phyloP scores from a whole-genome alignment of 2,797 vertebrate species.

The Pipistrellus pygmaeus region DNA sequence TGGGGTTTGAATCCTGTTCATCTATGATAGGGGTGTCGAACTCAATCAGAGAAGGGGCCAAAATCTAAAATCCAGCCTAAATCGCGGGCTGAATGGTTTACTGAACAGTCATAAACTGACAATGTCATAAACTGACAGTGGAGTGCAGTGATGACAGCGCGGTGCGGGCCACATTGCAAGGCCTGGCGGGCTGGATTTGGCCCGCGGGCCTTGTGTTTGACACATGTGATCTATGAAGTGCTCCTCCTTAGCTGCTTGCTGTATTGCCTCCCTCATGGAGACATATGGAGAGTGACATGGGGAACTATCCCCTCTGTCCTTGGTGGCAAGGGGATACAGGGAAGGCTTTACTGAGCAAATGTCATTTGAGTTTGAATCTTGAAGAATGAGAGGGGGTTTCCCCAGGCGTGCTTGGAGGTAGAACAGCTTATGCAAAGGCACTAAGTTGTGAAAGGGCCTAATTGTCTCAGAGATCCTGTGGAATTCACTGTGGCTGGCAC shows the following conservation, averaged over 20 bases:
- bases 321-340: not conserved
- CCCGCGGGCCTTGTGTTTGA: too few relatives aligned
- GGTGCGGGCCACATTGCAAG: too few relatives aligned
- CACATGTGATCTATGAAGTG: not conserved
- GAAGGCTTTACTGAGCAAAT: conserved; percentile 5
- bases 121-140: too few relatives aligned
- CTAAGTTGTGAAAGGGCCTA: not conserved
- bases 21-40: too few relatives aligned
- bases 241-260: not conserved
- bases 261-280: not conserved
- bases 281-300: not conserved
- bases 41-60: too few relatives aligned
- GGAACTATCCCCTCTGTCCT: not conserved
- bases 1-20: not conserved
- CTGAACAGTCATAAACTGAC: too few relatives aligned
- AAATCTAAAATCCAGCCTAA: too few relatives aligned
- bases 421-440: not conserved
- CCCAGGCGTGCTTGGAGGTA: not conserved
- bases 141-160: too few relatives aligned
- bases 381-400: not conserved
- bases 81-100: too few relatives aligned
- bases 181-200: too few relatives aligned
- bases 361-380: not conserved
- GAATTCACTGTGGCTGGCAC: not conserved
- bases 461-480: not conserved